Evolutionary conservation across 1,140 invertebrate genomes (phyloP), one percentile per base, ranked within the genome.

Genomic region (Dysdera silvatica): DNA sequence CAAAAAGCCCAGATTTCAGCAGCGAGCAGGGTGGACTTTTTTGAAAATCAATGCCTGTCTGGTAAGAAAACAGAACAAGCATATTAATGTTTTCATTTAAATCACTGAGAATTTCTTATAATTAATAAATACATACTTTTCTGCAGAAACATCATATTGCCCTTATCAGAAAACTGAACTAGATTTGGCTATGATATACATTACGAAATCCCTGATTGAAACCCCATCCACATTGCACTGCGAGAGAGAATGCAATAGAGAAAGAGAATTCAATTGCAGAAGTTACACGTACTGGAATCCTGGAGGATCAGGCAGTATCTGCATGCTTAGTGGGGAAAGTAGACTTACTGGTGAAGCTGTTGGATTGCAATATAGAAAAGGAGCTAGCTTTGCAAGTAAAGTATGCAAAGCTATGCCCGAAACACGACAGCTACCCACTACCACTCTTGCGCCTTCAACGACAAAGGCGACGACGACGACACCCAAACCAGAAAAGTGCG

Each of bases 11-110:
- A 35, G 58, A 68, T 51, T 73, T 74, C 54, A 55, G 62, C 66
- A 16, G 63, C 66, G 0, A 66, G 66, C 37, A 67, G 70, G 37
- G 74, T 74, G 6, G 78, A 81, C 67, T 81, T 80, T 68, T 69
- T 81, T 66, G 80, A 81, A 67, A 81, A 81, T 68, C 79, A 80
- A 69, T 81, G 80, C 65, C 73, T 73, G 40, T 70, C 74, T 24
- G 71, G 79, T 80, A 74, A 70, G 72, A 67, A 47, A 40, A n/a
- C n/a, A n/a, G n/a, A n/a, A n/a, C n/a, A n/a, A n/a, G n/a, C n/a
- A n/a, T n/a, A n/a, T n/a, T n/a, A n/a, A n/a, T n/a, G n/a, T n/a
- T n/a, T n/a, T n/a, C n/a, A n/a, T n/a, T 40, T 18, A 40, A 40
- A 18, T 40, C 18, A 18, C 14, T 18, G 18, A 40, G 18, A 40